Conservation (phyloP, 2,888 invertebrate species). For the Heteromyza rotundicornis region DNA sequence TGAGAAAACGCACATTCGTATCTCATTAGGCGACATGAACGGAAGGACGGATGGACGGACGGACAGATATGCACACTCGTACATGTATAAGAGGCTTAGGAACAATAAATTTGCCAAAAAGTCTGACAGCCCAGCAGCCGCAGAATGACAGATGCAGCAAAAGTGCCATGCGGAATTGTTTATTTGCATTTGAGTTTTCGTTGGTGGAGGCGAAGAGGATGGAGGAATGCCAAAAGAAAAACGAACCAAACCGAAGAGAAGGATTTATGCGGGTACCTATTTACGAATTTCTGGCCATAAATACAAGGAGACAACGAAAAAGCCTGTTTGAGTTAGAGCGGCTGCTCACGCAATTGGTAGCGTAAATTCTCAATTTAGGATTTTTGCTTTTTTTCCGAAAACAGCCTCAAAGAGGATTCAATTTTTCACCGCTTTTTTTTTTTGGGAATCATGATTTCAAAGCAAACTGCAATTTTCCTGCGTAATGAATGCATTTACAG, state of each 20-base stretch:
- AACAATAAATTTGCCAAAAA: not conserved
- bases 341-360: too few species aligned
- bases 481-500: not conserved
- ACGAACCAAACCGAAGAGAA: too few species aligned
- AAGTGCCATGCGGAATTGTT: slow-evolving; percentile 1
- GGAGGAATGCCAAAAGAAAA: too few species aligned
- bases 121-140: not conserved
- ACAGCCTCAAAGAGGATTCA: not conserved
- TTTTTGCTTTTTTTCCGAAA: not conserved
- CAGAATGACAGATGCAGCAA: not conserved
- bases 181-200: too few species aligned
- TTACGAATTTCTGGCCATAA: too few species aligned
- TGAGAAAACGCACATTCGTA: not conserved
- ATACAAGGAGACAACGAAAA: too few species aligned
- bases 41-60: not conserved
- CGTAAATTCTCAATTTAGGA: too few species aligned
- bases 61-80: not conserved
- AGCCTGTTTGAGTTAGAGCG: too few species aligned
- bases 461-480: not conserved
- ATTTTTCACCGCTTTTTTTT: not conserved
- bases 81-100: slow-evolving; percentile 1
- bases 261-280: too few species aligned
- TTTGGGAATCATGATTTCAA: not conserved
- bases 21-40: slow-evolving; percentile 5
- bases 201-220: too few species aligned